These are phyloP conservation scores for Eubucco bourcierii DNA, from an alignment of 2,113 vertebrate genomes.

Conservation along the genomic window DNA sequence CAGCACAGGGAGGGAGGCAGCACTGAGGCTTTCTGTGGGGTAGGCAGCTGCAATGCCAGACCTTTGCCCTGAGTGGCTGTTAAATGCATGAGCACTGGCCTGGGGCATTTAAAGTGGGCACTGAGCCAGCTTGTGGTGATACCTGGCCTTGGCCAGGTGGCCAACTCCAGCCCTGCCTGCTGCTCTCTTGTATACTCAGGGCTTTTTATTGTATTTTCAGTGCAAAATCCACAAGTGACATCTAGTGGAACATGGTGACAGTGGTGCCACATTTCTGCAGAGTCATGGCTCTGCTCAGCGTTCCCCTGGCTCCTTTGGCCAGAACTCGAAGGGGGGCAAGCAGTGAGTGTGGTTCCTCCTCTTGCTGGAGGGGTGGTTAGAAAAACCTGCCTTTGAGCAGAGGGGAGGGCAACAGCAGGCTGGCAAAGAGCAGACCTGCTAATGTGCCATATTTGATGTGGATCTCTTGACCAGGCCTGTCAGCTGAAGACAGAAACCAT, in stretches of 20 bases:
- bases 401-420: conserved; percentile 5
- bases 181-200: background rate
- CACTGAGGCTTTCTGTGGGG: background rate
- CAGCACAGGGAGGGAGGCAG: background rate
- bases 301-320: background rate
- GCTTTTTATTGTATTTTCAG: background rate
- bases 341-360: background rate
- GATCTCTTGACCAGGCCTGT: conserved; percentile 81
- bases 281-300: background rate
- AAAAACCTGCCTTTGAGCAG: conserved; percentile 22
- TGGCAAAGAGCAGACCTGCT: background rate
- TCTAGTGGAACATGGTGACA: conserved; percentile 4
- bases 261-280: background rate
- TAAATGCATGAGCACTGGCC: background rate
- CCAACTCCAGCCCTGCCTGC: background rate
- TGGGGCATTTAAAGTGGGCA: background rate
- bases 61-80: background rate
- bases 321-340: background rate
- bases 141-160: background rate
- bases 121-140: background rate
- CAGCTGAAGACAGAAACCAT: conserved; percentile 97
- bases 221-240: background rate
- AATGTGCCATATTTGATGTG: conserved; percentile 26
- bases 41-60: background rate
- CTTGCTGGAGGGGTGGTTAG: background rate